phyloP scores from a whole-genome alignment of 2,888 invertebrate genomes.

The Acrobasis repandana region DNA sequence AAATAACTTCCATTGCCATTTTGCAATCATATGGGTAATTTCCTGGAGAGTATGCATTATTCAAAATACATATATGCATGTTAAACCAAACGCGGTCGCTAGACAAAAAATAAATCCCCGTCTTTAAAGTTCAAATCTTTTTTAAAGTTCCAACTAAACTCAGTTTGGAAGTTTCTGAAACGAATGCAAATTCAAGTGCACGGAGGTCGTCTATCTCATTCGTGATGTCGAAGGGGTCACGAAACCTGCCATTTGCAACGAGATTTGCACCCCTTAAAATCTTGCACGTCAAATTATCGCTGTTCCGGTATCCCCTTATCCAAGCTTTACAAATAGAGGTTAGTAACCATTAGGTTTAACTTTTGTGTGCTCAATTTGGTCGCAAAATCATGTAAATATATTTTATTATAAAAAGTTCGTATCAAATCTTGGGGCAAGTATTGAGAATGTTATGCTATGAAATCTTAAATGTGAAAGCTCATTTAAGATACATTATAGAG shows the following conservation, averaged over 20 bases:
- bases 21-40: too few species aligned
- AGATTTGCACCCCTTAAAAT: constrained; percentile 64
- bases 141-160: constrained; percentile 11
- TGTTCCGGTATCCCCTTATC: constrained; percentile 43
- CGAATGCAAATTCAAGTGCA: constrained; percentile 17
- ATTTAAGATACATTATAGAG: too few species aligned
- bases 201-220: constrained; percentile 18
- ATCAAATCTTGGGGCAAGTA: too few species aligned
- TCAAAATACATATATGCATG: too few species aligned
- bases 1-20: too few species aligned
- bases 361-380: background rate
- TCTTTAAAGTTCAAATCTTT: constrained; percentile 12
- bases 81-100: background rate
- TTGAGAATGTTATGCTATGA: too few species aligned
- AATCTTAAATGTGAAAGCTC: too few species aligned
- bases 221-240: constrained; percentile 47
- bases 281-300: constrained; percentile 67
- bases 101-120: background rate
- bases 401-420: too few species aligned
- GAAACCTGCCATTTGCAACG: constrained; percentile 69
- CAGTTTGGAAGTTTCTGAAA: constrained; percentile 16
- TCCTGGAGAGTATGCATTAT: too few species aligned
- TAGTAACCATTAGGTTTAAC: constrained; percentile 36
- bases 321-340: constrained; percentile 46
- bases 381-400: background rate